Evolutionary conservation across 2,797 vertebrate species (phyloP).

Genomic region (Myripristis murdjan): DNA sequence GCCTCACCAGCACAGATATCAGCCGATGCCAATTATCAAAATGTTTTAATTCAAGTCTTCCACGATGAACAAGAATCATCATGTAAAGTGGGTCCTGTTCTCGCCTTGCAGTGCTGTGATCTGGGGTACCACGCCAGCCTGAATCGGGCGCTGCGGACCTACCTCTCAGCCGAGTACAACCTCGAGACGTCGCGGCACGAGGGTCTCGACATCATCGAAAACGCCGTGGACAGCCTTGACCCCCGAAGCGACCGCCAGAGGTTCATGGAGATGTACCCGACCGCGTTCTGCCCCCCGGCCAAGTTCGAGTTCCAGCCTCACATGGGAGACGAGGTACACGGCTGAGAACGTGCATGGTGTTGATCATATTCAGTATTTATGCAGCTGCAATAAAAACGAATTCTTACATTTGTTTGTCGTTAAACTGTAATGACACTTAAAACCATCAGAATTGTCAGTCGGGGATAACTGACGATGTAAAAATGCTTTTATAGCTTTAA

Average conservation of each 20-base stretch:
- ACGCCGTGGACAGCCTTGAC: constrained; percentile 97
- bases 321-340: constrained; percentile 96
- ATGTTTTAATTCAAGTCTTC: no score
- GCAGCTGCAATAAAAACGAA: neutral
- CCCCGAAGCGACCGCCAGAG: constrained; percentile 97
- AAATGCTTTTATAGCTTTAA: no score
- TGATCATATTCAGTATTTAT: neutral
- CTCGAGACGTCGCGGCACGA: constrained; percentile 98
- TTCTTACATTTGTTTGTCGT: neutral
- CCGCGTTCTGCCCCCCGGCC: constrained; percentile 95
- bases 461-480: no score
- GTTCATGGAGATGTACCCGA: constrained; percentile 99
- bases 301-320: constrained; percentile 99
- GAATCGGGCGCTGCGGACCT: constrained; percentile 96
- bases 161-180: constrained; percentile 98
- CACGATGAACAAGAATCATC: neutral
- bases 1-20: no score
- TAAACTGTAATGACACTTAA: neutral
- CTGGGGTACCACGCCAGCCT: constrained; percentile 97
- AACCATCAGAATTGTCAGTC: no score
- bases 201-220: constrained; percentile 98
- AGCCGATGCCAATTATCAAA: no score
- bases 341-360: neutral
- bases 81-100: neutral
- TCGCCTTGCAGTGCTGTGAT: constrained; percentile 92